These are phyloP conservation scores for Spea hammondii DNA, from an alignment of 2,797 vertebrate species.

Conservation along the genomic window DNA sequence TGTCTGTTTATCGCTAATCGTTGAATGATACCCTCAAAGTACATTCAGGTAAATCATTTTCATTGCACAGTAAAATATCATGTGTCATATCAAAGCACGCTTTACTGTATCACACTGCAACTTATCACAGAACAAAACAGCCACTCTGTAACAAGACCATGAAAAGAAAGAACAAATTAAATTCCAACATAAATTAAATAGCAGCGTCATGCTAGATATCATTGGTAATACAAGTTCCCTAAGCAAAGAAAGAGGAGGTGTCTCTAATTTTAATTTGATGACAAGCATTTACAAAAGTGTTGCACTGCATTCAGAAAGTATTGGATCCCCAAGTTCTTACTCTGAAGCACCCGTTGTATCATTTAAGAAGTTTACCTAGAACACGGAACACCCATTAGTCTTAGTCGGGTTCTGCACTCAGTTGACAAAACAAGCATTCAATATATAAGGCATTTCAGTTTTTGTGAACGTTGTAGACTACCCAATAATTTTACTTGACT, in stretches of 20 bases:
- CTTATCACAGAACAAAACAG: constrained; percentile 70
- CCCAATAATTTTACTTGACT: constrained; percentile 58
- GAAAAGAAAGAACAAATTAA: constrained; percentile 59
- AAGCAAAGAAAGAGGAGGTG: constrained; percentile 64
- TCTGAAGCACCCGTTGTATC: constrained; percentile 56
- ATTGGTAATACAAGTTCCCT: constrained; percentile 70
- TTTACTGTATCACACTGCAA: constrained; percentile 68
- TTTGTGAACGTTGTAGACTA: constrained; percentile 56
- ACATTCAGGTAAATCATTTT: constrained; percentile 62
- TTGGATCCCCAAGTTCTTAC: constrained; percentile 50
- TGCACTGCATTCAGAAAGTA: constrained; percentile 56
- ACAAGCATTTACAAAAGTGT: constrained; percentile 59
- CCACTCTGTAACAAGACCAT: constrained; percentile 69
- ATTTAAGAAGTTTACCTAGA: no score
- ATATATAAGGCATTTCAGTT: constrained; percentile 63
- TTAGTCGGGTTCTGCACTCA: constrained; percentile 31
- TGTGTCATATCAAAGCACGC: constrained; percentile 64
- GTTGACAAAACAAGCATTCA: constrained; percentile 60
- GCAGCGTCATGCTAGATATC: constrained; percentile 77
- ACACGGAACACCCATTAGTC: not conserved
- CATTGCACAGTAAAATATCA: constrained; percentile 72
- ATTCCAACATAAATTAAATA: constrained; percentile 63
- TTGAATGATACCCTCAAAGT: constrained; percentile 20
- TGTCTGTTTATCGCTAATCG: constrained; percentile 26
- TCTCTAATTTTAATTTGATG: constrained; percentile 68